Percentiles rank a stretch among this genome's conserved stretches.
Evolutionary conservation across 2,113 vertebrate genomes (phyloP).

Genomic region (Nibea coibor): DNA sequence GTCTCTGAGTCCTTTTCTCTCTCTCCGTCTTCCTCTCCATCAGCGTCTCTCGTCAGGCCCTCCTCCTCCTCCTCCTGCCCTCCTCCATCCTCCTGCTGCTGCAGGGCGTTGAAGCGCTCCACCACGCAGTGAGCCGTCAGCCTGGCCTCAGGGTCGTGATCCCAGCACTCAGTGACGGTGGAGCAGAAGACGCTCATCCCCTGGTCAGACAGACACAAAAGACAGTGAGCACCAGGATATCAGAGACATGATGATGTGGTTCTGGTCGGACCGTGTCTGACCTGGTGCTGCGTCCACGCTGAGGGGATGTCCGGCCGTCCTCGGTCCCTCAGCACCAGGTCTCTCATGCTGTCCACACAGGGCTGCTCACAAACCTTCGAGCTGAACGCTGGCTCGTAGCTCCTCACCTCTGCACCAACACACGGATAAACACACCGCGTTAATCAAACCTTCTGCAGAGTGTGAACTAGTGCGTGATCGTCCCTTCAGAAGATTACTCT

Average conservation of each 20-base stretch:
- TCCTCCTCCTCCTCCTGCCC: slow-evolving; percentile 45
- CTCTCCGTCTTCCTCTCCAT: neutral
- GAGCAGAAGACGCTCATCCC: slow-evolving; percentile 90
- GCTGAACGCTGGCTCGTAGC: slow-evolving; percentile 90
- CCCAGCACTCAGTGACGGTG: slow-evolving; percentile 92
- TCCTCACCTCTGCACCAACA: slow-evolving; percentile 86
- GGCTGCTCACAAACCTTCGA: slow-evolving; percentile 91
- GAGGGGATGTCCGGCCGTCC: slow-evolving; percentile 89
- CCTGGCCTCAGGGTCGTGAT: slow-evolving; percentile 93
- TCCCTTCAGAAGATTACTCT: too few relatives aligned
- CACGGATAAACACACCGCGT: neutral
- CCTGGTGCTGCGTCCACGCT: slow-evolving; percentile 88
- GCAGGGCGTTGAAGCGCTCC: slow-evolving; percentile 87
- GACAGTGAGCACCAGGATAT: neutral
- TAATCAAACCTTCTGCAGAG: too few relatives aligned
- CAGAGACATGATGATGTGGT: neutral
- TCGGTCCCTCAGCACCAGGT: slow-evolving; percentile 90
- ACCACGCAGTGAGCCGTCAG: slow-evolving; percentile 92
- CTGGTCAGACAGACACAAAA: slow-evolving; percentile 67
- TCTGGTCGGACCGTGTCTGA: slow-evolving; percentile 43
- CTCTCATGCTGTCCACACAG: slow-evolving; percentile 92
- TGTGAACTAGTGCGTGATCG: too few relatives aligned
- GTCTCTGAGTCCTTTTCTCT: slow-evolving; percentile 69
- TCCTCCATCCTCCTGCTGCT: slow-evolving; percentile 74
- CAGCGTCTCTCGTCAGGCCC: slow-evolving; percentile 2